Evolutionary conservation across 2,888 invertebrate species (phyloP), one percentile per base, ranked within the genome.

Genomic region (Phragmatobia fuliginosa): DNA sequence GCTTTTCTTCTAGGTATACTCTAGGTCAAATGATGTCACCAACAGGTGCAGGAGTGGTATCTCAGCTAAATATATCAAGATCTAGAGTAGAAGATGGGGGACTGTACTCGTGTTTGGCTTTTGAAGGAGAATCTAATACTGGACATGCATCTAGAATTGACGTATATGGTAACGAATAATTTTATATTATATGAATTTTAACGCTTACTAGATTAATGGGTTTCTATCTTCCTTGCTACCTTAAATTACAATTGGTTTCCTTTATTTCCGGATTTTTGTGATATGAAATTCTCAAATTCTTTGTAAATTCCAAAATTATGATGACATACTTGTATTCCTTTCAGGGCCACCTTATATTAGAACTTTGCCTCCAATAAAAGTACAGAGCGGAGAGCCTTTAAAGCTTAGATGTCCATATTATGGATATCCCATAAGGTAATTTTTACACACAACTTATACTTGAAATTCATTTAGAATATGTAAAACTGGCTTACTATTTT

Each of bases 401-500:
- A 96, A 96, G 81, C 94, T 98, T 62, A 96, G 97, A 81, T 98
- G 98, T 90, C 98, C 98, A 65, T 98, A 97, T 87, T 97, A 98
- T 56, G 98, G 98, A 62, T 98, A 97, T 91, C 98, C 98, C 28
- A 97, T 98, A 77, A 96, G 96, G 89, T 96, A 94, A 3, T 36
- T 8, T n/a, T n/a, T n/a, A 56, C 16, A 4, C 8, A 14, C 6
- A 7, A 33, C 2, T 8, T 8, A 49, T 45, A 21, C 21, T 16
- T 45, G 7, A 45, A 45, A 21, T 0, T 8, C 21, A 45, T 45
- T 21, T 45, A 1, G 6, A 45, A 6, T 21, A 7, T 45, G 5
- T 45, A 2, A 1, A 45, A 16, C 1, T 41, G 41, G 18, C 41
- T 21, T 36, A 36, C 36, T 1, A 10, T n/a, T 25, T 36, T 10